Evolutionary conservation across 1,140 invertebrate genomes (phyloP), one percentile per base, ranked within the genome.

Genomic region (Drosophila triauraria): DNA sequence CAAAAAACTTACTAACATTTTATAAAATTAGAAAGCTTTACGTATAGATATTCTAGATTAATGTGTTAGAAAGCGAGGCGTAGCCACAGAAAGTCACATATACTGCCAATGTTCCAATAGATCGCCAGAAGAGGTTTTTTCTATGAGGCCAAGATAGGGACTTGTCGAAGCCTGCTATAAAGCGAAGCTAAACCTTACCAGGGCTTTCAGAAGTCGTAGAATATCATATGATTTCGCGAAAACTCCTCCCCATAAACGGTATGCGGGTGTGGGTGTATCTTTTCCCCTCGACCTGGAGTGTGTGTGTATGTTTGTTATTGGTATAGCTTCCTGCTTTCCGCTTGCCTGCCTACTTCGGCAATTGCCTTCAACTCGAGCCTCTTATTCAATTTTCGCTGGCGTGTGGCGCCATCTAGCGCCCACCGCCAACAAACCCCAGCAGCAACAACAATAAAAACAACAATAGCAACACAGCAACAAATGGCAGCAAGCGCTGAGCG

Each of bases 341-440:
- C 74, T 64, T 67, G 61, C 74, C 61, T 76, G 72, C 54, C 74
- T 72, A 71, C 69, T 72, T 58, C 44, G 67, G 69, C 62, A 78
- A 78, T 78, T 78, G 75, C 75, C 75, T 77, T 77, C 69, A 74
- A 74, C 40, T 74, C 70, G 48, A 74, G 78, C 82, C 82, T 76
- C 76, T 87, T 86, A 86, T 86, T 86, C 83, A 87, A 88, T 88
- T 90, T 79, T 88, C 65, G 70, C 78, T 84, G 81, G 78, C 85
- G 80, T 84, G 78, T 90, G 84, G 84, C 84, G 85, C 84, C 84
- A 90, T 81, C 84, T 88, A 88, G 74, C 81, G 84, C 81, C 80
- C 78, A 83, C 64, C 60, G 46, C 38, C 35, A 46, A 12, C 58
- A 86, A 54, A 44, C 13, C 17, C 51, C 47, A 82, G 48, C 38